Evolutionary conservation across 2,797 vertebrate species (phyloP), one percentile per base, ranked within the genome.

Genomic region (Hapalemur alaotrensis): DNA sequence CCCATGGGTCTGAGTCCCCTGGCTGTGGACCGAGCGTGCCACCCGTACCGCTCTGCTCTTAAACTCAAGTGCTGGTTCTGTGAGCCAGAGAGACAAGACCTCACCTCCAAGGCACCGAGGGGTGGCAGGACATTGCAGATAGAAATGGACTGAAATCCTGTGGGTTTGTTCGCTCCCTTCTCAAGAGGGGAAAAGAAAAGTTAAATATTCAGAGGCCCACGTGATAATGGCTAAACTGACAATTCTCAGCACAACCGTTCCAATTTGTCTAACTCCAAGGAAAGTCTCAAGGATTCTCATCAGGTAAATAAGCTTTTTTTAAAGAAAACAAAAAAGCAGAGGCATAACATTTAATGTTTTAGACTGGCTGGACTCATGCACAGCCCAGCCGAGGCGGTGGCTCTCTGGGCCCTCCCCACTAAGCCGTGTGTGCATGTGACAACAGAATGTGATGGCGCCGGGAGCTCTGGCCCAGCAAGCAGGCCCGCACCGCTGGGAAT

Each of bases 61-160:
- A 75, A 52, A 20, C 79, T 41, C 22, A 38, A 50, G 50, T 18
- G 25, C 25, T 17, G 75, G 23, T 22, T 70, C 80, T 38, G 5
- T 14, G 41, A 72, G 69, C 15, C 8, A 22, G 25, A 72, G 7
- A 81, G 46, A 63, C 25, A 46, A 43, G 23, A 43, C 20, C 3
- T 41, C 9, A 5, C 3, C 2, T 13, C n/a, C 41, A 73, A 75
- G 93, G 63, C 81, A 87, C 85, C 0, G 1, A 17, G 2, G 50
- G 92, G 30, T 7, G 32, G 57, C 78, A 5, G 30, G 50, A 30
- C 32, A 1, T 3, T 11, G 25, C 46, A 14, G 46, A 52, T 2
- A 11, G 12, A 12, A 30, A 6, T 0, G 4, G 70, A 41, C 7
- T 1, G 5, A 63, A 22, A 18, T 11, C 0, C 13, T 28, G 2